Conservation (phyloP, 2,888 invertebrate genomes). For the Deroplatys truncata region DNA sequence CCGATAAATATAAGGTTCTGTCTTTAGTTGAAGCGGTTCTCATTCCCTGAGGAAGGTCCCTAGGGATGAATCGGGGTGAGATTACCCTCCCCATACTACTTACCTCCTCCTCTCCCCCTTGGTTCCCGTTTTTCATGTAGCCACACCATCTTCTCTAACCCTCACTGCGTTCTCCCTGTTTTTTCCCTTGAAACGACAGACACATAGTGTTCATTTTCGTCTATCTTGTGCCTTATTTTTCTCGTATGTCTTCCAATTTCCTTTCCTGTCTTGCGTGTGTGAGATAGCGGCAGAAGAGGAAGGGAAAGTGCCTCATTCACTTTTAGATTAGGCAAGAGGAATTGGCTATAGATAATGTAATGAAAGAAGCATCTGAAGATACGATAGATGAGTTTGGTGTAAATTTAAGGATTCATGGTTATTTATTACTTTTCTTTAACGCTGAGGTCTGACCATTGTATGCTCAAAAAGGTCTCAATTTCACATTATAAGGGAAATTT, state of each 20-base stretch:
- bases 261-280: constrained; percentile 10
- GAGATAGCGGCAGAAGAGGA: background rate
- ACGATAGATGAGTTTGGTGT: background rate
- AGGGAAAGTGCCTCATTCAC: background rate
- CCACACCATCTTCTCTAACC: background rate
- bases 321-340: constrained; percentile 4
- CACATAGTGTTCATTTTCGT: constrained; percentile 12
- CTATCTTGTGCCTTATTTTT: constrained; percentile 13
- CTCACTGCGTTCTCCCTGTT: background rate
- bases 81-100: constrained; percentile 2
- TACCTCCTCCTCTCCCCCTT: background rate
- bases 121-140: background rate
- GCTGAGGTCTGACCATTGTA: background rate
- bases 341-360: constrained; percentile 3
- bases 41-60: constrained; percentile 15
- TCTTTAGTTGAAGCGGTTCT: constrained; percentile 17
- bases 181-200: constrained; percentile 4
- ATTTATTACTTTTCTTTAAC: background rate
- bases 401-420: background rate
- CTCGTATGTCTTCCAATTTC: constrained; percentile 11
- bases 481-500: background rate
- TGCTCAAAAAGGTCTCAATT: background rate
- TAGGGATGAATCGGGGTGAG: constrained; percentile 19
- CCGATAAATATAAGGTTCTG: constrained; percentile 11
- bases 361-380: background rate